Conservation (phyloP, 92 coral and sea anemone species). For the Virgularia gustaviana region DNA sequence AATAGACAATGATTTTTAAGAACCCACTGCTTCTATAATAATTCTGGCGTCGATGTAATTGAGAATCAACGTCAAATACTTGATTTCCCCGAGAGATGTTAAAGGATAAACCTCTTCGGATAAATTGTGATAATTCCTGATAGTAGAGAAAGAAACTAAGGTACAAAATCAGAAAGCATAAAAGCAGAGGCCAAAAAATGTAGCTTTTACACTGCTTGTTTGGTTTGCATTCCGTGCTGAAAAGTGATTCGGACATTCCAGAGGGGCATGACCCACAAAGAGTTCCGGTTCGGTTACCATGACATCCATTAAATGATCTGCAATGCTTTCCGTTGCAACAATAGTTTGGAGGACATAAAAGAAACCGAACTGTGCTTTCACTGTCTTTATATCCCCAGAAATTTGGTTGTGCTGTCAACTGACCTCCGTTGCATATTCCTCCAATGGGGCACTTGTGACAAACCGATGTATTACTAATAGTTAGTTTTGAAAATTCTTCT, state of each 20-base stretch:
- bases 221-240: conserved; percentile 4
- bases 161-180: not conserved
- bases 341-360: conserved; percentile 25
- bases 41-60: no score
- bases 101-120: not conserved
- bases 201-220: not conserved
- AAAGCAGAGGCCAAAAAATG: not conserved
- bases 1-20: conserved; percentile 19
- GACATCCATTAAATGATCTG: conserved; percentile 8
- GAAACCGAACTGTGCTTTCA: not conserved
- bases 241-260: conserved; percentile 25
- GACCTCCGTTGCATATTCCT: conserved; percentile 1
- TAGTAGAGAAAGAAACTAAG: conserved; percentile 20
- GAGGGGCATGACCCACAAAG: conserved; percentile 16
- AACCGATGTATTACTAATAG: not conserved
- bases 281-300: conserved; percentile 29
- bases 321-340: conserved; percentile 21
- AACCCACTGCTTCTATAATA: conserved; percentile 1
- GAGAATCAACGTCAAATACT: not conserved
- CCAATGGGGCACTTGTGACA: conserved; percentile 14
- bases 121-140: not conserved
- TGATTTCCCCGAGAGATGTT: not conserved
- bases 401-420: conserved; percentile 16
- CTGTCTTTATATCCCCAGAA: conserved; percentile 22
- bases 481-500: not conserved